Evolutionary conservation across 2,888 invertebrate genomes (phyloP).

Genomic region (Pollenia amentaria): DNA sequence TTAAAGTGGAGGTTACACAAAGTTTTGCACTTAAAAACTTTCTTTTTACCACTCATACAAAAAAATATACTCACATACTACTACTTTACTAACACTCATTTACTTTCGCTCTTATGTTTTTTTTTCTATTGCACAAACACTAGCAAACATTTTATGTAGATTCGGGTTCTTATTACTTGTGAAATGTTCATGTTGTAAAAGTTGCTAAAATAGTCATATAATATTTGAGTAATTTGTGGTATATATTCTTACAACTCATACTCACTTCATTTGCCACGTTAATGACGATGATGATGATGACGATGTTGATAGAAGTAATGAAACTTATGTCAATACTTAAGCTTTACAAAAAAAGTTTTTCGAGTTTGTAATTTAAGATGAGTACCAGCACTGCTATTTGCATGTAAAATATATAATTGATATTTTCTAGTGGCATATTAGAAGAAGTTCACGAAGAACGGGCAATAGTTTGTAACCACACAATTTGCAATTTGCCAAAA

Average conservation of each 20-base stretch:
- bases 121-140: neutral
- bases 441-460: neutral
- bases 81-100: slow-evolving; percentile 41
- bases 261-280: slow-evolving; percentile 57
- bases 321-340: slow-evolving; percentile 67
- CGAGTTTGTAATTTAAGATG: slow-evolving; percentile 53
- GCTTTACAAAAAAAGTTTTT: slow-evolving; percentile 12
- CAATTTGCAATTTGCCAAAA: slow-evolving; percentile 26
- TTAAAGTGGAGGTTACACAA: slow-evolving; percentile 50
- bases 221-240: slow-evolving; percentile 67
- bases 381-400: slow-evolving; percentile 38
- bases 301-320: slow-evolving; percentile 51
- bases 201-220: slow-evolving; percentile 70
- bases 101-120: slow-evolving; percentile 24
- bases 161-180: slow-evolving; percentile 52
- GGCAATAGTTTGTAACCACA: slow-evolving; percentile 1
- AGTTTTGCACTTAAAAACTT: slow-evolving; percentile 71
- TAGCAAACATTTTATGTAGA: slow-evolving; percentile 21
- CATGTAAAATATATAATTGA: slow-evolving; percentile 61
- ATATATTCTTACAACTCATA: slow-evolving; percentile 46
- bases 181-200: slow-evolving; percentile 54
- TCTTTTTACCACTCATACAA: slow-evolving; percentile 44
- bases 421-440: slow-evolving; percentile 26
- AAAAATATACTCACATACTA: slow-evolving; percentile 15
- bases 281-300: slow-evolving; percentile 20